Conservation (phyloP, 2,888 invertebrate species). For the Phytoseiulus persimilis region DNA sequence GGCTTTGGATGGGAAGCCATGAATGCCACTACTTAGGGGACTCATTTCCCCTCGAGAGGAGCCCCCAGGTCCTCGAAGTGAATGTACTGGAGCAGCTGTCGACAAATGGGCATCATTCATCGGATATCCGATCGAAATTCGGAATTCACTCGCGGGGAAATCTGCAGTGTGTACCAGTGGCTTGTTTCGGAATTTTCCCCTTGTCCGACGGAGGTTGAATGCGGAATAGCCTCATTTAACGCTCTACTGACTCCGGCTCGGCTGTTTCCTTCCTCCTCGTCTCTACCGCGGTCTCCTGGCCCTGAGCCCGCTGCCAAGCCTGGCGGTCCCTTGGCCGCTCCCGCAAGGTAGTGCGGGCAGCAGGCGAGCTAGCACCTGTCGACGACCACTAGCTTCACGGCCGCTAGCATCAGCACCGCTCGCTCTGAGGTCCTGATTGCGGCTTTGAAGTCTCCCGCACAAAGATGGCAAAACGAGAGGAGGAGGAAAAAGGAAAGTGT, state of each 20-base stretch:
- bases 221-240: slow-evolving; percentile 5
- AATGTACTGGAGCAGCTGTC: not conserved
- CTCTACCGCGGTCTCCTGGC: not conserved
- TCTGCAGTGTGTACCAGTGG: not conserved
- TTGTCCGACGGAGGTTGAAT: not conserved
- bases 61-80: not conserved
- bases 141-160: not conserved
- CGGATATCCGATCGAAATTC: not conserved
- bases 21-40: not conserved
- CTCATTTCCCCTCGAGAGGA: not conserved
- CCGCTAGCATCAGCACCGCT: not conserved
- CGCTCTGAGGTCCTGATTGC: slow-evolving; percentile 19
- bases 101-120: not conserved
- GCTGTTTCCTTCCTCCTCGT: not conserved
- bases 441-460: slow-evolving; percentile 30
- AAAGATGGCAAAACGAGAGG: not conserved
- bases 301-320: not conserved
- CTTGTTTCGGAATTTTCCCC: not conserved
- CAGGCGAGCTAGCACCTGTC: not conserved
- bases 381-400: not conserved
- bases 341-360: too few species aligned
- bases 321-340: not conserved
- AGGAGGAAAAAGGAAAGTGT: not conserved
- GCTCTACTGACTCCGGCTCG: not conserved
- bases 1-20: not conserved